Base-by-base conservation (phyloP, 1,140 invertebrate species). In the Lerema accius region DNA sequence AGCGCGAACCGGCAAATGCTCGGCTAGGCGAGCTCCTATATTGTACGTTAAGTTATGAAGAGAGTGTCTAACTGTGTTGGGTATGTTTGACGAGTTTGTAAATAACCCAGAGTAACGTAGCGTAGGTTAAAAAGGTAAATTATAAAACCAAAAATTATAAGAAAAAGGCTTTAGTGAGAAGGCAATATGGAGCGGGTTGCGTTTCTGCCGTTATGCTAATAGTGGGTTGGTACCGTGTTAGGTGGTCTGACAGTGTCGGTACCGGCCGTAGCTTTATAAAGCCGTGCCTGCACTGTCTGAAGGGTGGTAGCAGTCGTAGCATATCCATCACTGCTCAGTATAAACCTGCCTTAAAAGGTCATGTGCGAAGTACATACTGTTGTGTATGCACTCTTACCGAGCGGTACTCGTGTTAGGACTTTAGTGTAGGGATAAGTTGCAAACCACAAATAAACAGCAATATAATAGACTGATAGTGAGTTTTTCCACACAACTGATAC, bases 11-110 rank as follows among this genome's bases (percentile, higher is more conserved):
- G 39, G 50, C 40, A 53, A 14, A 14, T 40, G 50, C 50, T 53
- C 23, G n/a, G n/a, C n/a, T n/a, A 23, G 17, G 15, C 37, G 50
- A 53, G 49, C 35, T 51, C 11, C 16, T 55, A 28, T 55, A 55
- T 55, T 43, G 51, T 42, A 42, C 42, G 51, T 42, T 55, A 43
- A 55, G 51, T 55, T 55, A 55, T 55, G 23, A 55, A 55, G 51
- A 55, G 51, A 55, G 39, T 43, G 51, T 55, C 19, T 55, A 55
- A 55, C 37, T 28, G 39, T 42, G 51, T 55, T 55, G 50, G 50
- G 51, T 55, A 14, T 28, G 51, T 28, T n/a, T 43, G 51, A 55
- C 28, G 7, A 1, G 39, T 55, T 55, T 43, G 19, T 56, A 45
- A 17, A 48, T 28, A 28, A 13, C 11, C 11, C 45, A 28, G n/a